phyloP scores from a whole-genome alignment of 2,113 vertebrate genomes.

The Scomber colias region DNA sequence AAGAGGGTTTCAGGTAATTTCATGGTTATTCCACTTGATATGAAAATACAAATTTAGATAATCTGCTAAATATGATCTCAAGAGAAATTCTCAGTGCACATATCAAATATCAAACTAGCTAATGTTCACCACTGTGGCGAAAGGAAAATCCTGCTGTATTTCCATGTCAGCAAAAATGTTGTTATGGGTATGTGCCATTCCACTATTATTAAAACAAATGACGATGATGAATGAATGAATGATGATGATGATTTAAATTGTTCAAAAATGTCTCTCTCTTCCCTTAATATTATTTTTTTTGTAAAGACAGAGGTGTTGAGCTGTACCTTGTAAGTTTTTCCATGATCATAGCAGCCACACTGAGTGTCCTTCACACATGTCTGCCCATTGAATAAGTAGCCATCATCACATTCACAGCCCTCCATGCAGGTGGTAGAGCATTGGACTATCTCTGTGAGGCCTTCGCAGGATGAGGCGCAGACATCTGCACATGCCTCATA shows the following conservation, averaged over 20 bases:
- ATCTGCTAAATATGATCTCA: slow-evolving; percentile 31
- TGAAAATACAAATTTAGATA: slow-evolving; percentile 8
- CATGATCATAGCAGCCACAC: slow-evolving; percentile 86
- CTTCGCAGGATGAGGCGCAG: slow-evolving; percentile 79
- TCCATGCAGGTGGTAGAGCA: slow-evolving; percentile 81
- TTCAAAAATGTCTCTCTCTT: too few species aligned
- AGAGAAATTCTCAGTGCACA: slow-evolving; percentile 16
- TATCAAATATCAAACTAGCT: slow-evolving; percentile 6
- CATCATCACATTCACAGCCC: slow-evolving; percentile 85
- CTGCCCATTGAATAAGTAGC: slow-evolving; percentile 79
- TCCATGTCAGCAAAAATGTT: slow-evolving; percentile 12
- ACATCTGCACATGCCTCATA: slow-evolving; percentile 83
- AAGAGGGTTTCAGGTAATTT: neutral
- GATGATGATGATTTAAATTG: too few species aligned
- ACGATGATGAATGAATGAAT: too few species aligned
- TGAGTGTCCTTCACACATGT: slow-evolving; percentile 75
- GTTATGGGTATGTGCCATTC: too few species aligned
- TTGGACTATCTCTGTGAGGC: slow-evolving; percentile 47
- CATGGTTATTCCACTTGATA: slow-evolving; percentile 1
- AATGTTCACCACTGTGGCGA: slow-evolving; percentile 12
- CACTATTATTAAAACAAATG: too few species aligned
- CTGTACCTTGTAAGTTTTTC: slow-evolving; percentile 83
- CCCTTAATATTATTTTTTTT: too few species aligned
- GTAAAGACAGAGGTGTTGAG: neutral
- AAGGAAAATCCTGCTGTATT: slow-evolving; percentile 3